phyloP scores from a whole-genome alignment of 2,113 vertebrate genomes.

The Sylvicapra grimmia region DNA sequence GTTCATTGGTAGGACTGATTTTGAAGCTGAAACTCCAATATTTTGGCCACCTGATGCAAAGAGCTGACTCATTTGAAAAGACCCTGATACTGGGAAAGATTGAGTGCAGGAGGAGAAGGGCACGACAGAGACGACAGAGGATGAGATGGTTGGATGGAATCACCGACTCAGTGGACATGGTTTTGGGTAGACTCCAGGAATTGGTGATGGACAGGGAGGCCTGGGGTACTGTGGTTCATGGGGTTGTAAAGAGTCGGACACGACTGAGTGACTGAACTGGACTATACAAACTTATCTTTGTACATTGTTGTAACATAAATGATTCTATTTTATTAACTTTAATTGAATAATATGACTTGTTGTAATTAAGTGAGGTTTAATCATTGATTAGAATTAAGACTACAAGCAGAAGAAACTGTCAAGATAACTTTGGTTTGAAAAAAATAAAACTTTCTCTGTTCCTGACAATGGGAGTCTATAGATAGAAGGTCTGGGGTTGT shows the following conservation, averaged over 20 bases:
- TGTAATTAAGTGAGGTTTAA: background rate
- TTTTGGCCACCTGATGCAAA: background rate
- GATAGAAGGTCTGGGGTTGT: background rate
- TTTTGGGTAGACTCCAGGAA: background rate
- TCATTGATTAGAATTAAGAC: background rate
- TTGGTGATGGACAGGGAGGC: background rate
- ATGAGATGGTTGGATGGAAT: background rate
- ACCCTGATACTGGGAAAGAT: too few species aligned
- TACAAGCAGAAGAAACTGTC: background rate
- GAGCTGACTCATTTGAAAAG: too few species aligned
- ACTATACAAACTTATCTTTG: background rate
- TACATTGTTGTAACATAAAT: background rate
- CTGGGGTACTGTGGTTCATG: background rate
- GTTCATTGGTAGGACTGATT: background rate
- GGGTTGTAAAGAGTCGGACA: background rate
- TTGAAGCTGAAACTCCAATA: background rate
- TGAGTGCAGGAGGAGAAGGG: background rate
- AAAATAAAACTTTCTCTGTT: background rate
- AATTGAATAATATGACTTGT: background rate
- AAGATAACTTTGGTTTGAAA: background rate
- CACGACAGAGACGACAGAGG: fast-evolving
- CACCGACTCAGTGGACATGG: background rate
- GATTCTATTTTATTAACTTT: background rate
- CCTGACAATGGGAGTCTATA: background rate
- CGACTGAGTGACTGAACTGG: background rate